Base-by-base conservation (phyloP, 2,113 vertebrate genomes). In the Rhipidura dahli region DNA sequence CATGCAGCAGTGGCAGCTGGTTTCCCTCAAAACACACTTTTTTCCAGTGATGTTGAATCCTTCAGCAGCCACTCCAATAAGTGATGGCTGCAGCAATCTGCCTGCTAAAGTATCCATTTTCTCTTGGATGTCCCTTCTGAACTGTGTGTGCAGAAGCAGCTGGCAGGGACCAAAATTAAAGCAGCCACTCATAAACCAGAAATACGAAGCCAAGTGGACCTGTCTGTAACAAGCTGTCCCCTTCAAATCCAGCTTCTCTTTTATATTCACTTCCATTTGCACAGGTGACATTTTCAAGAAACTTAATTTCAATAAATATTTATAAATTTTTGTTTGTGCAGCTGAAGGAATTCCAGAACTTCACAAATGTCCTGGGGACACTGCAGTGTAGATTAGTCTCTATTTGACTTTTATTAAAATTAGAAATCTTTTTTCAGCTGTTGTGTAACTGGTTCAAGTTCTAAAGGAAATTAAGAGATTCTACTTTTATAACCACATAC, bases 371-470 rank as follows among this genome's bases (percentile, higher is more conserved):
- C 93, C 97, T 22, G 16, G 85, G 91, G 95, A 96, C 70, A 76
- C 2, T 72, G 75, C 8, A 3, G 31, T 21, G 15, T 19, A 68
- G 71, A 44, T 89, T 80, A 92, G 35, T 42, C 44, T 51, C 60
- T 83, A 47, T 68, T 91, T 80, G 54, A 86, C 63, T 94, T 95
- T 69, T 92, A 93, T 89, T 95, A 91, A 94, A 96, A 97, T 65
- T 75, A 63, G 40, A 75, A 78, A 76, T 94, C 39, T 79, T 91
- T 83, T 95, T 91, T 83, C 19, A 13, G 80, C 85, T 83, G 80
- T 92, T 89, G 42, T 76, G 44, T 54, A 87, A 79, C 73, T 85
- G 51, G 2, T 90, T 63, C 49, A 59, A 77, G 40, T 56, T 93
- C 82, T 87, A 87, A 94, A 96, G 80, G 76, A 94, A 96, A 92